These are phyloP conservation scores for Sitta carolinensis DNA, from an alignment of 2,797 vertebrate genomes.

Conservation along the genomic window DNA sequence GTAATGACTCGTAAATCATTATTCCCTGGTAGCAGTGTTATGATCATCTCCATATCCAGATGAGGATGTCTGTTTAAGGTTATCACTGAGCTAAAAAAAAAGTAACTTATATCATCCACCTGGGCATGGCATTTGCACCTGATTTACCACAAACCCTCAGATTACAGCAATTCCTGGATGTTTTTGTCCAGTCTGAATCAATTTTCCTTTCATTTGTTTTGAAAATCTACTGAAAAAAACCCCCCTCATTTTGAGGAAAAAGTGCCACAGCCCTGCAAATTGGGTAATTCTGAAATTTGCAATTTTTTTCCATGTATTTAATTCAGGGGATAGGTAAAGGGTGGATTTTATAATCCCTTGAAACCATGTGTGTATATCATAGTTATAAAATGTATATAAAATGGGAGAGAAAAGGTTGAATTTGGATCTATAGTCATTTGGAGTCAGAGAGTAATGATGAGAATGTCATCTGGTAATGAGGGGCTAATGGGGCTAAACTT, in stretches of 20 bases:
- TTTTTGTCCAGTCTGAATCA: background rate
- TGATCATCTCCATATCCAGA: rapidly evolving
- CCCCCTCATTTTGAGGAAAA: rapidly evolving
- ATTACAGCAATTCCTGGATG: background rate
- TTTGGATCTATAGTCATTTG: constrained; percentile 45
- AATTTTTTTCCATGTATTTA: constrained; percentile 26
- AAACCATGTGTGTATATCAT: constrained; percentile 61
- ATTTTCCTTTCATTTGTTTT: background rate
- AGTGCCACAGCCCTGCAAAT: background rate
- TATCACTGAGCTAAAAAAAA: background rate
- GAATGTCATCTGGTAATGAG: constrained; percentile 63
- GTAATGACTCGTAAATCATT: background rate
- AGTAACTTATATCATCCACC: background rate
- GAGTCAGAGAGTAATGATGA: constrained; percentile 67
- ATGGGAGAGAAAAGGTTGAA: constrained; percentile 62
- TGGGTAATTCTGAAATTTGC: background rate
- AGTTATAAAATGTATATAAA: constrained; percentile 57
- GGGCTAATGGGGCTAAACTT: constrained; percentile 72
- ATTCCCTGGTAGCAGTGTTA: background rate
- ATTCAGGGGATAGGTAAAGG: background rate
- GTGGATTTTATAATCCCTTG: constrained; percentile 58
- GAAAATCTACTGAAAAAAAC: background rate
- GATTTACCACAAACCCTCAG: background rate
- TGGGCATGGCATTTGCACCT: background rate
- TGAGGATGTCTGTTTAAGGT: background rate